These are phyloP conservation scores for Zaprionus obscuricornis DNA, from an alignment of 2,888 invertebrate species.

Conservation along the genomic window DNA sequence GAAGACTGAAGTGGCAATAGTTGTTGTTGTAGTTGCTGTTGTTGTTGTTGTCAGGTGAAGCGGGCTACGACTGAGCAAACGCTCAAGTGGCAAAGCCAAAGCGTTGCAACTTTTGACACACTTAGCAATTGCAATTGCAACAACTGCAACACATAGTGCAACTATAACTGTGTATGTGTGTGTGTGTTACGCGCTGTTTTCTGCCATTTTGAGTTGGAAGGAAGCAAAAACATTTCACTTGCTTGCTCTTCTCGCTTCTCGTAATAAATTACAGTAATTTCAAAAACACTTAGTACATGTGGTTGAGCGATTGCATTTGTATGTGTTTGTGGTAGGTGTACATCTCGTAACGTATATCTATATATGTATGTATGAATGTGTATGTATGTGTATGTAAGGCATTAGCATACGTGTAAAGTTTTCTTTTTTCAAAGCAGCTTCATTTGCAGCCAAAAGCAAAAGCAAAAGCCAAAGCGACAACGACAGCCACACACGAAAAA, in stretches of 20 bases:
- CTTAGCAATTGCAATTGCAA: constrained; percentile 51
- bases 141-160: too few relatives aligned
- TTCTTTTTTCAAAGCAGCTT: constrained; percentile 39
- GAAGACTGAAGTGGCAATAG: constrained; percentile 21
- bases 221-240: constrained; percentile 45
- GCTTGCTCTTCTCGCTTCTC: constrained; percentile 10
- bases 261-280: constrained; percentile 77
- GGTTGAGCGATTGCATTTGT: constrained; percentile 38
- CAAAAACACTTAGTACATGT: constrained; percentile 65
- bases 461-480: constrained; percentile 16
- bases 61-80: constrained; percentile 13
- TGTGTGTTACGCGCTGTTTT: constrained; percentile 7
- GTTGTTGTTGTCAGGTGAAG: constrained; percentile 44
- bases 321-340: background rate
- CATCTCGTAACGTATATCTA: too few relatives aligned
- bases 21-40: too few relatives aligned
- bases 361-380: constrained; percentile 1
- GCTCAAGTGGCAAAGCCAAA: constrained; percentile 38
- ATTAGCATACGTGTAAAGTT: constrained; percentile 52
- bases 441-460: constrained; percentile 21
- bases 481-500: background rate
- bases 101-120: constrained; percentile 63
- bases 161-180: too few relatives aligned
- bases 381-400: constrained; percentile 7
- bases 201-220: constrained; percentile 1